These are phyloP conservation scores for Syrrhaptes paradoxus DNA, from an alignment of 2,113 vertebrate genomes.

Conservation along the genomic window DNA sequence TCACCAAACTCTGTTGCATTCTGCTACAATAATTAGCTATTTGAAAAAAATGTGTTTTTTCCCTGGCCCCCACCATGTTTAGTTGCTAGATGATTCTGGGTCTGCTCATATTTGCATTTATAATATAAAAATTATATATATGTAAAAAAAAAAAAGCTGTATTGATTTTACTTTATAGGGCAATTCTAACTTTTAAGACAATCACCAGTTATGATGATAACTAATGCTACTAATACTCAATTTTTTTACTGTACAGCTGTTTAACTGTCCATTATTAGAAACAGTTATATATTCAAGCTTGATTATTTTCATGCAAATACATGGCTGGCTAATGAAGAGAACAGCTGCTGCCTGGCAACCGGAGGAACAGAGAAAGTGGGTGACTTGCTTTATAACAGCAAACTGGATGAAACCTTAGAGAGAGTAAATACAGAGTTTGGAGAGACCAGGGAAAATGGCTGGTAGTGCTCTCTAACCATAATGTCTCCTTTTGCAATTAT, in stretches of 20 bases:
- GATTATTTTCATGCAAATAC: slow-evolving; percentile 65
- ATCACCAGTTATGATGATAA: not conserved
- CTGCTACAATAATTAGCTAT: not conserved
- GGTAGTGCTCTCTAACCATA: not conserved
- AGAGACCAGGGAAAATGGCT: not conserved
- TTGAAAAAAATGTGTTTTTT: not conserved
- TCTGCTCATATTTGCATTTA: not conserved
- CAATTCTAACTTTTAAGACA: not conserved
- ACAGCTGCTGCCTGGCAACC: slow-evolving; percentile 70
- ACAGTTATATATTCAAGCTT: slow-evolving; percentile 17
- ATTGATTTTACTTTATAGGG: not conserved
- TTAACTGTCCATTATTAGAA: slow-evolving; percentile 26
- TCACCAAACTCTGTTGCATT: not conserved
- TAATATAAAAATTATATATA: not conserved
- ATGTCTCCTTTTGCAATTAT: not conserved
- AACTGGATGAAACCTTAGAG: not conserved
- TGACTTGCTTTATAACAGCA: slow-evolving; percentile 26
- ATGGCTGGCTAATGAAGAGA: slow-evolving; percentile 49
- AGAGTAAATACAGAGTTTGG: not conserved
- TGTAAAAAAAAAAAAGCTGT: not conserved
- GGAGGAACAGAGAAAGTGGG: slow-evolving; percentile 38
- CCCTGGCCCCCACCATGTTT: not conserved
- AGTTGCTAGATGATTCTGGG: not conserved
- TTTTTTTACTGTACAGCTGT: slow-evolving; percentile 1
- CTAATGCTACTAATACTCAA: not conserved